phyloP scores from a whole-genome alignment of 92 coral and sea anemone genomes.

The Palythoa grandis region DNA sequence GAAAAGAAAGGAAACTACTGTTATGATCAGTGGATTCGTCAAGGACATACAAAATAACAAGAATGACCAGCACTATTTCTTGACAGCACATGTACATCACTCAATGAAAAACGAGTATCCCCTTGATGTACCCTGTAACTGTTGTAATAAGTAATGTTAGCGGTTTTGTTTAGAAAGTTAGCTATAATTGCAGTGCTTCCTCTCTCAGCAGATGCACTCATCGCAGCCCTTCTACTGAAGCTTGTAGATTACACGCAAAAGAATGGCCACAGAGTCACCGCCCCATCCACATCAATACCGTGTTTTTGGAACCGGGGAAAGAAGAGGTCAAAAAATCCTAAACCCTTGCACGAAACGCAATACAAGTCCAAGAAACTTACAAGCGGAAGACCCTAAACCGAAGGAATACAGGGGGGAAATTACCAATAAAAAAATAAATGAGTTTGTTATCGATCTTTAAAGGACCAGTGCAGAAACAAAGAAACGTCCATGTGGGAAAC shows the following conservation, averaged over 20 bases:
- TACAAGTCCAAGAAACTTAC: constrained; percentile 30
- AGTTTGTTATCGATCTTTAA: not conserved
- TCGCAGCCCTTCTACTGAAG: constrained; percentile 47
- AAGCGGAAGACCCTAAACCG: constrained; percentile 32
- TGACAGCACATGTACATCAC: constrained; percentile 50
- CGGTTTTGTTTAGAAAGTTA: constrained; percentile 42
- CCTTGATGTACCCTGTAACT: constrained; percentile 25
- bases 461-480: not conserved
- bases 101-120: constrained; percentile 43
- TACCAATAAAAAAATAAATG: constrained; percentile 10
- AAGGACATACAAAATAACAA: constrained; percentile 44
- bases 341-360: constrained; percentile 13
- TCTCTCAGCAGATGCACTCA: constrained; percentile 39
- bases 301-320: constrained; percentile 45
- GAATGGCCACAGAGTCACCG: constrained; percentile 26
- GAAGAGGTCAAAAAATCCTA: constrained; percentile 36
- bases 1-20: constrained; percentile 3
- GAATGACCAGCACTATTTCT: constrained; percentile 31
- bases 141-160: constrained; percentile 41
- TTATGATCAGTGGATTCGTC: constrained; percentile 30
- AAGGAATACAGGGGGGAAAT: constrained; percentile 19
- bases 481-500: constrained; percentile 46
- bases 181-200: constrained; percentile 41
- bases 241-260: constrained; percentile 16
- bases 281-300: constrained; percentile 31